Conservation (phyloP, 2,888 invertebrate species). For the Aspidiotus destructor region DNA sequence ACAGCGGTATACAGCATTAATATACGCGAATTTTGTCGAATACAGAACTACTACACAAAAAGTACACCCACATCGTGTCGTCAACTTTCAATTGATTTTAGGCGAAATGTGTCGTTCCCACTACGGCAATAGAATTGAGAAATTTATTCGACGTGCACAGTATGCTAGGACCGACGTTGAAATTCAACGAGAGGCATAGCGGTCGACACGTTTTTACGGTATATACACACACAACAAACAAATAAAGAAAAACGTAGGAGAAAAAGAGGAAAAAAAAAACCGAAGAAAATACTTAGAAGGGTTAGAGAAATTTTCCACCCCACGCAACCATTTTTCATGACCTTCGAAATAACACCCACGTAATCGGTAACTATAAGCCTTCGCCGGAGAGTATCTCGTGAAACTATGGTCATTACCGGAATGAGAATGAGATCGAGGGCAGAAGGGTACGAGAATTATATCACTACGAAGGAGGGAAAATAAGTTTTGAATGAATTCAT, state of each 20-base stretch:
- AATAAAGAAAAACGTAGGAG: slow-evolving; percentile 10
- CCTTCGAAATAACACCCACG: slow-evolving; percentile 26
- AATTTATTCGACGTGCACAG: slow-evolving; percentile 5
- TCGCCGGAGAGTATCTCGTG: neutral
- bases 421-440: no score
- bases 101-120: neutral
- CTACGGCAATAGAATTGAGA: slow-evolving; percentile 10
- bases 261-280: neutral
- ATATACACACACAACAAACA: neutral
- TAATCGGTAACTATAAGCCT: slow-evolving; percentile 14
- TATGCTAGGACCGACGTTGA: neutral
- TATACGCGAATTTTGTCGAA: no score
- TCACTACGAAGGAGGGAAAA: slow-evolving; percentile 11
- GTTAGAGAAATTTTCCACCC: slow-evolving; percentile 15
- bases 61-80: no score
- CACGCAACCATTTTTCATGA: slow-evolving; percentile 20
- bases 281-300: slow-evolving; percentile 4
- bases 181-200: neutral
- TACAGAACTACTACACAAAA: no score
- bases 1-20: no score
- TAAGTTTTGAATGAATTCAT: slow-evolving; percentile 20
- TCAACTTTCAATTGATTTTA: no score
- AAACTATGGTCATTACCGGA: neutral
- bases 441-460: neutral
- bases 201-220: neutral